Evolutionary conservation across 2,888 invertebrate genomes (phyloP).

Genomic region (Trissolcus brochymenae): DNA sequence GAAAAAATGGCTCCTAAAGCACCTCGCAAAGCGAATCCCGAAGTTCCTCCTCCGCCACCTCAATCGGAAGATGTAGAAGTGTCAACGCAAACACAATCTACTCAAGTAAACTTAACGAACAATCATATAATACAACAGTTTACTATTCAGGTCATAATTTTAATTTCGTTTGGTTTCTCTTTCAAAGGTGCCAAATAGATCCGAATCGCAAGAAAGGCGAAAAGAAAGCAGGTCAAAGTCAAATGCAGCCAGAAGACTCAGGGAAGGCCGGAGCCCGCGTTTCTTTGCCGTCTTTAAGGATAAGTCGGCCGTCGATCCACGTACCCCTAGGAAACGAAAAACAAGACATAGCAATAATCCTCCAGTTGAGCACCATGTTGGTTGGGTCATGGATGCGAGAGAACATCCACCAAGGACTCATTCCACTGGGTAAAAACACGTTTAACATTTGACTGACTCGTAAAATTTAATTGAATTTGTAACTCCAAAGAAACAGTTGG

Average conservation of each 20-base stretch:
- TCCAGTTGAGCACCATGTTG: conserved; percentile 95
- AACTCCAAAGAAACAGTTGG: neutral
- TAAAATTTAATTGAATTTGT: neutral
- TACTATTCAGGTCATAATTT: neutral
- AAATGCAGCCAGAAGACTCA: conserved; percentile 62
- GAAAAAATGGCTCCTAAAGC: conserved; percentile 84
- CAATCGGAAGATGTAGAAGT: conserved; percentile 74
- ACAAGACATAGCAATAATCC: conserved; percentile 95
- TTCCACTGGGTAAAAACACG: conserved; percentile 81
- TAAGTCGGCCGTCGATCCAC: conserved; percentile 79
- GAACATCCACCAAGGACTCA: conserved; percentile 88
- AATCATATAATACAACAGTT: neutral
- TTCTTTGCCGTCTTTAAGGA: conserved; percentile 98
- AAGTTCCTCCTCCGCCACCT: conserved; percentile 90
- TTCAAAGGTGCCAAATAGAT: conserved; percentile 42
- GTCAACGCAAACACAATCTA: conserved; percentile 49
- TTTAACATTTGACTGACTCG: too few relatives aligned
- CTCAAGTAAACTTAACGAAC: conserved; percentile 29
- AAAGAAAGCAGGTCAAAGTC: conserved; percentile 65
- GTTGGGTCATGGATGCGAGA: conserved; percentile 97
- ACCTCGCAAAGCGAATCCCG: conserved; percentile 83
- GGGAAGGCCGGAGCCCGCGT: conserved; percentile 78
- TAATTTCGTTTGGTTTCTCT: too few relatives aligned
- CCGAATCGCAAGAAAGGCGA: conserved; percentile 62
- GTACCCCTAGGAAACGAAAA: conserved; percentile 89